These are phyloP conservation scores for Ciconia stormi DNA, from an alignment of 2,113 vertebrate species.

Conservation along the genomic window DNA sequence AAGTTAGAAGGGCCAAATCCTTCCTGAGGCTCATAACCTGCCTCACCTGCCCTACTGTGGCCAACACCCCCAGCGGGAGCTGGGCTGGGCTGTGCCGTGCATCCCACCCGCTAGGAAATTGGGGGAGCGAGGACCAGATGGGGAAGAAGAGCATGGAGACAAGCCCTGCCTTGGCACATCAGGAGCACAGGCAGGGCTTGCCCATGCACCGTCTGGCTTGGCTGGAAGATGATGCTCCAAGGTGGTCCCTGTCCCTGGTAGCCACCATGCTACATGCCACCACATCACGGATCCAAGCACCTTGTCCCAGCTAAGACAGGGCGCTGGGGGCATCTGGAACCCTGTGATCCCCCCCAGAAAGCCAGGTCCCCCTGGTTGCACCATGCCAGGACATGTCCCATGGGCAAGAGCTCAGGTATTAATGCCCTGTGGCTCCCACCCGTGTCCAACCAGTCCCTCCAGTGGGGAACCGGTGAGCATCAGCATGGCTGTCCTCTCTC, in stretches of 20 bases:
- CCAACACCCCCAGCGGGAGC: not conserved
- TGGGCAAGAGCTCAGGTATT: not conserved
- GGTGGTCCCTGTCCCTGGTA: not conserved
- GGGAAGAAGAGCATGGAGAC: not conserved
- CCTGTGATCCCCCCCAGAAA: not conserved
- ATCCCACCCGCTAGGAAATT: not conserved
- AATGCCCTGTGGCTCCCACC: rapidly evolving
- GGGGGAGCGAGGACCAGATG: not conserved
- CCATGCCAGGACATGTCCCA: rapidly evolving
- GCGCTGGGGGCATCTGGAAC: not conserved
- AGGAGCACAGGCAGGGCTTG: not conserved
- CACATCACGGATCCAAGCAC: not conserved
- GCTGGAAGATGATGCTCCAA: not conserved
- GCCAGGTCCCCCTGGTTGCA: not conserved
- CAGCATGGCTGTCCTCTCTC: not conserved
- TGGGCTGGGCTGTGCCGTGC: not conserved
- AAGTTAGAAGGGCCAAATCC: not conserved
- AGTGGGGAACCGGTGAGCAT: not conserved
- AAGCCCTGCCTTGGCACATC: not conserved
- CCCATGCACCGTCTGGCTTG: not conserved
- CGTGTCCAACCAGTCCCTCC: rapidly evolving
- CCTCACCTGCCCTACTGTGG: not conserved
- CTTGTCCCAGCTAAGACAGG: not conserved
- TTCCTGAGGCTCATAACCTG: not conserved
- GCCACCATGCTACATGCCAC: not conserved